Conservation (phyloP, 92 coral and sea anemone species). For the Nematostella vectensis region DNA sequence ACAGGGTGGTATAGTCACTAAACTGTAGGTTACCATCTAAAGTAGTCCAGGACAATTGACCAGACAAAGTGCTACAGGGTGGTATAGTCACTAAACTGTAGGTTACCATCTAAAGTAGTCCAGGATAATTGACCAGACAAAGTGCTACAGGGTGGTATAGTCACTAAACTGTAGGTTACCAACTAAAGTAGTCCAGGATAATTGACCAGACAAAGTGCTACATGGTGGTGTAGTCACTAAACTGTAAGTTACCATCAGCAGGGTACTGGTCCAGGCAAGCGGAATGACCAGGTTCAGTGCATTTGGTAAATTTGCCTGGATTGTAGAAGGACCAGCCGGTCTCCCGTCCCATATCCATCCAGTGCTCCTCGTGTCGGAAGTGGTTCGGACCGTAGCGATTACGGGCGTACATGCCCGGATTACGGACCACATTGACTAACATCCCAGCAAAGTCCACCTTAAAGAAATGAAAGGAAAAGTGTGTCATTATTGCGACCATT, state of each 20-base stretch:
- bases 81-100: too few species aligned
- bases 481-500: background rate
- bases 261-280: conserved; percentile 87
- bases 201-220: too few species aligned
- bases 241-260: conserved; percentile 88
- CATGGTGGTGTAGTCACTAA: conserved; percentile 45
- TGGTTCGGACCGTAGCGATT: conserved; percentile 87
- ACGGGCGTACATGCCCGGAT: conserved; percentile 95
- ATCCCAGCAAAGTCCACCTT: conserved; percentile 73
- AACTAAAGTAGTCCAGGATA: too few species aligned
- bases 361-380: conserved; percentile 87
- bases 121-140: too few species aligned
- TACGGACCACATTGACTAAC: conserved; percentile 90
- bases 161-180: too few species aligned
- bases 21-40: too few species aligned
- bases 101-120: too few species aligned
- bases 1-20: too few species aligned
- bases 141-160: too few species aligned
- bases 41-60: too few species aligned
- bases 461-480: background rate
- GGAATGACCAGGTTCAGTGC: conserved; percentile 76
- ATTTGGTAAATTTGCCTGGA: conserved; percentile 53
- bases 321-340: conserved; percentile 88
- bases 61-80: too few species aligned
- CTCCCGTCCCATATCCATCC: conserved; percentile 78